A percentile compares a stretch with the other conserved stretches of the same genome.
Evolutionary conservation across 2,888 invertebrate genomes (phyloP).

Genomic region (Mamestra brassicae): DNA sequence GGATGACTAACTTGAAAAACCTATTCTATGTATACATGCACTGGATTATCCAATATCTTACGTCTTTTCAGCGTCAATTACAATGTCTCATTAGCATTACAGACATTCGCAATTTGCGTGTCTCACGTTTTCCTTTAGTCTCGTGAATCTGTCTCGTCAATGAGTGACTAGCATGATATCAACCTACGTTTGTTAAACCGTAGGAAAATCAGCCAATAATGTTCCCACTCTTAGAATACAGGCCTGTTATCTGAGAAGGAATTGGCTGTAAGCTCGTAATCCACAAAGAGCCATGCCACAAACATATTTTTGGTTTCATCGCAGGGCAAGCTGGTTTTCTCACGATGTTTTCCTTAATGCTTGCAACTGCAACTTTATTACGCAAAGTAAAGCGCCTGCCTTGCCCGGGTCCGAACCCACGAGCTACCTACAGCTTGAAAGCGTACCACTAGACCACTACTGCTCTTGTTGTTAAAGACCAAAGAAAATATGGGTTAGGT

Average conservation of each 20-base stretch:
- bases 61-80: slow-evolving; percentile 16
- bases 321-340: not conserved
- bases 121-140: slow-evolving; percentile 27
- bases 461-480: not conserved
- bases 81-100: slow-evolving; percentile 22
- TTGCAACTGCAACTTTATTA: no score
- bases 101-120: slow-evolving; percentile 19
- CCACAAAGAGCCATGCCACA: no score
- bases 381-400: not conserved
- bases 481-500: not conserved
- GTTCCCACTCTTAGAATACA: not conserved
- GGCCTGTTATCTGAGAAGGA: not conserved
- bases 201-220: not conserved
- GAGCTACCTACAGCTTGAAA: not conserved
- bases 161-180: not conserved
- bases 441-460: no score
- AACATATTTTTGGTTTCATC: no score
- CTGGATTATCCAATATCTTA: slow-evolving; percentile 34
- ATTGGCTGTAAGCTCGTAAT: no score
- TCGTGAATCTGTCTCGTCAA: slow-evolving; percentile 21
- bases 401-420: not conserved
- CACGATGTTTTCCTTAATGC: not conserved
- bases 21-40: slow-evolving; percentile 2
- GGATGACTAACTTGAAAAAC: slow-evolving; percentile 13
- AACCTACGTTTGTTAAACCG: not conserved